Evolutionary conservation across 2,113 vertebrate genomes (phyloP).

Genomic region (Ciconia boyciana): DNA sequence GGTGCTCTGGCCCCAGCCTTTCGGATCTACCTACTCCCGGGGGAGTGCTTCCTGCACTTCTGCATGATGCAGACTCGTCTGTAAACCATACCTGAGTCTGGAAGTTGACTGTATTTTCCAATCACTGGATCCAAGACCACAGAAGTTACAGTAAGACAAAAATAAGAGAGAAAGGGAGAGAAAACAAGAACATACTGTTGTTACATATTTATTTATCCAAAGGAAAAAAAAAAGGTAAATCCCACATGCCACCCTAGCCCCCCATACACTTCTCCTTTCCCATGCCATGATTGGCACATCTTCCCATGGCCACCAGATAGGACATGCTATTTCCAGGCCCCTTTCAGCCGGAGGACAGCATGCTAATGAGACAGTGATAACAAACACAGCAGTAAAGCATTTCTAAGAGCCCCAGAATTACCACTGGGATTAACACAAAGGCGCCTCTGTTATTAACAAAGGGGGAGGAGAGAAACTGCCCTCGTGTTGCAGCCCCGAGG

Average conservation of each 20-base stretch:
- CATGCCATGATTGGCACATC: neutral
- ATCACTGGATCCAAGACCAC: constrained; percentile 81
- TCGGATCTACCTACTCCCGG: rapidly evolving
- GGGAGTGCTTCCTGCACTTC: neutral
- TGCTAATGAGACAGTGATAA: constrained; percentile 10
- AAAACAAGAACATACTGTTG: neutral
- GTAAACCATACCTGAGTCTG: constrained; percentile 85
- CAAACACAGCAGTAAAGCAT: neutral
- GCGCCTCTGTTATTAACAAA: neutral
- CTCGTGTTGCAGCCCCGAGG: neutral
- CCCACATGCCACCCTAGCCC: neutral
- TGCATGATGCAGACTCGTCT: rapidly evolving
- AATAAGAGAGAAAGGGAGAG: neutral
- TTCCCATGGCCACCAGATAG: neutral
- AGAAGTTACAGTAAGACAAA: neutral
- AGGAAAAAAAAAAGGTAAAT: neutral
- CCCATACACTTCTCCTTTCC: neutral
- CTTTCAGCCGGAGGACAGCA: neutral
- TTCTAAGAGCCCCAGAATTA: constrained; percentile 1
- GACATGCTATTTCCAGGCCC: neutral
- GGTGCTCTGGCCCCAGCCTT: neutral
- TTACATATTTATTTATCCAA: neutral
- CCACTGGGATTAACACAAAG: constrained; percentile 39
- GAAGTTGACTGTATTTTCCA: constrained; percentile 94
- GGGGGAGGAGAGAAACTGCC: neutral